A percentile compares a stretch with the other conserved stretches of the same genome.
Conservation (phyloP, 2,888 invertebrate genomes). For the Dolomedes plantarius region DNA sequence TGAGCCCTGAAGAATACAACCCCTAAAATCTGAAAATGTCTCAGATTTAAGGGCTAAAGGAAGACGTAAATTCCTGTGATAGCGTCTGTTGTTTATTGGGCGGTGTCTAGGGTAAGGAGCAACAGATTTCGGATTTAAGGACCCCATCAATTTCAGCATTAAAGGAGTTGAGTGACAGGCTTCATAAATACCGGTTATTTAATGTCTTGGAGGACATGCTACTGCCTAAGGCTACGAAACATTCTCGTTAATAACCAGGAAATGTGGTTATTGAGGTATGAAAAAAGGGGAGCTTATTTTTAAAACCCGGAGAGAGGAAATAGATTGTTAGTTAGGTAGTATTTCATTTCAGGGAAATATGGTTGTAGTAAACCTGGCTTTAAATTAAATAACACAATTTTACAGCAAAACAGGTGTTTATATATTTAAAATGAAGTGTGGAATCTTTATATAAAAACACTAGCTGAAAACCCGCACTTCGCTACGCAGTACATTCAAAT, state of each 20-base stretch:
- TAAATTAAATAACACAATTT: no score
- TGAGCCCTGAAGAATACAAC: neutral
- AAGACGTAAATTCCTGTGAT: conserved; percentile 45
- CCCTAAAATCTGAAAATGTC: conserved; percentile 44
- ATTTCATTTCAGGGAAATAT: no score
- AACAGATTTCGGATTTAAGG: conserved; percentile 62
- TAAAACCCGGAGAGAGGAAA: neutral
- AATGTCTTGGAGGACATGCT: conserved; percentile 23
- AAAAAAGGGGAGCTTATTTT: neutral
- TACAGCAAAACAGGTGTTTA: no score
- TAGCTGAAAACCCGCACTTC: no score
- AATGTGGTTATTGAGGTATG: conserved; percentile 15
- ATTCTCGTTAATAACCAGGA: neutral
- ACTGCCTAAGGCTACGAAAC: neutral
- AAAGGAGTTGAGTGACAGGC: conserved; percentile 57
- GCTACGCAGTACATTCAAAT: no score
- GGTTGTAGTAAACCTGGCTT: no score
- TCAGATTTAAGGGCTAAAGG: conserved; percentile 30
- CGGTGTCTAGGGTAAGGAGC: conserved; percentile 24
- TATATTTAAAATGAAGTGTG: no score
- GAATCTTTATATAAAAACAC: no score
- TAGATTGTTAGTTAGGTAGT: no score
- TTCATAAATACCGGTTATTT: conserved; percentile 53
- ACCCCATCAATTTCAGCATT: conserved; percentile 59
- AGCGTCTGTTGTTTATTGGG: conserved; percentile 42